These are phyloP conservation scores for Campopleginae sp. DNA, from an alignment of 2,888 invertebrate species.

Conservation along the genomic window DNA sequence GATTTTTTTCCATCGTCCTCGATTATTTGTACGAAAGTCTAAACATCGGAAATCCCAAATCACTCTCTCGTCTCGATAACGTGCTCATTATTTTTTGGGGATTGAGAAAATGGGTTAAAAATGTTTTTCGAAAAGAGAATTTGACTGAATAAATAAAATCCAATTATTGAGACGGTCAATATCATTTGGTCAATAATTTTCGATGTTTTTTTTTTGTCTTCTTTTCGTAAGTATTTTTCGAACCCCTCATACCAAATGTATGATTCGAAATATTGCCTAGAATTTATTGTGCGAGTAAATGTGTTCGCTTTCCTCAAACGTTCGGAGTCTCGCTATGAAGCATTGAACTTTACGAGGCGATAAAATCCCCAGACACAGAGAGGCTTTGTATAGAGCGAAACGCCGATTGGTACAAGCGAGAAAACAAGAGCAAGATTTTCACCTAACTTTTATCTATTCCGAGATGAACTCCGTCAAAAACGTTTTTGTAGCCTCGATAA, in stretches of 20 bases:
- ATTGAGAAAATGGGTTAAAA: no score
- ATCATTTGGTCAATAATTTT: background rate
- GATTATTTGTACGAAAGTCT: no score
- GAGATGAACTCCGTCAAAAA: background rate
- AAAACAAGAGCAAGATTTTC: constrained; percentile 34
- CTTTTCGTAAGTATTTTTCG: background rate
- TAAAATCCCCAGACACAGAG: constrained; percentile 32
- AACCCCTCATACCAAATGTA: background rate
- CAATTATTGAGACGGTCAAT: background rate
- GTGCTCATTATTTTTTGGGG: no score
- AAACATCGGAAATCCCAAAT: no score
- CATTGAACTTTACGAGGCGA: constrained; percentile 44
- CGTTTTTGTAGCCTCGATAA: constrained; percentile 4
- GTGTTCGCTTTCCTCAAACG: background rate
- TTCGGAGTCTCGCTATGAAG: background rate
- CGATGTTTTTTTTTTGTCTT: background rate
- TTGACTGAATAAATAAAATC: background rate
- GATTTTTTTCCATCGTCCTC: no score
- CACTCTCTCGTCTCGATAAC: no score
- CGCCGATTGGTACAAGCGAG: constrained; percentile 35
- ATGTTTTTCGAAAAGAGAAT: background rate
- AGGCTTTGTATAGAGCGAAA: background rate
- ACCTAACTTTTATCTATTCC: constrained; percentile 3
- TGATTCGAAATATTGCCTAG: background rate
- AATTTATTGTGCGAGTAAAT: background rate